Conservation (phyloP, 1,140 invertebrate species). For the Pantala flavescens region DNA sequence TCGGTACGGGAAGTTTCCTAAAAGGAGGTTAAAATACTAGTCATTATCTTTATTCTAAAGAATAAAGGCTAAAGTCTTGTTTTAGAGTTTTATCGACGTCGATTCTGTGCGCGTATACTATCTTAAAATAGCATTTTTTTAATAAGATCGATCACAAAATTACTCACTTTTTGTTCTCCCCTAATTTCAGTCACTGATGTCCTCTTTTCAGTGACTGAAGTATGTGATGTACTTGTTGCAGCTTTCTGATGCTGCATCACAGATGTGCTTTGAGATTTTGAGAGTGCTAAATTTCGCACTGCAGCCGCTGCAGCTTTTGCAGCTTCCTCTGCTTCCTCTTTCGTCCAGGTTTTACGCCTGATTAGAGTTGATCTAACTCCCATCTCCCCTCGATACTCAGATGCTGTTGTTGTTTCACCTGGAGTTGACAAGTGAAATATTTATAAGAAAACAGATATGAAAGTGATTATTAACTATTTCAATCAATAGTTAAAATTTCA, state of each 20-base stretch:
- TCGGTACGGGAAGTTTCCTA: neutral
- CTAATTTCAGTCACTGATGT: neutral
- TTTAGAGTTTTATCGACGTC: too few species aligned
- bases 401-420: slow-evolving; percentile 52
- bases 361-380: slow-evolving; percentile 54
- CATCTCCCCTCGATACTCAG: slow-evolving; percentile 53
- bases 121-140: too few species aligned
- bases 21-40: too few species aligned
- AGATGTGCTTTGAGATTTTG: neutral
- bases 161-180: neutral
- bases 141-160: too few species aligned
- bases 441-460: too few species aligned
- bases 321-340: slow-evolving; percentile 51
- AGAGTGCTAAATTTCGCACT: neutral
- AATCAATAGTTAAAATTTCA: too few species aligned
- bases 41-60: too few species aligned
- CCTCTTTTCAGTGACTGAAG: neutral
- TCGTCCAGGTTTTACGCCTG: slow-evolving; percentile 70
- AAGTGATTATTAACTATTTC: too few species aligned
- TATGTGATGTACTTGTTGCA: neutral
- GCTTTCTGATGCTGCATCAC: neutral
- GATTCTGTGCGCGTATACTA: too few species aligned
- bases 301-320: neutral
- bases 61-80: too few species aligned
- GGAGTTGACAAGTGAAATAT: neutral